Conservation (phyloP, 2,797 vertebrate species). For the Furcifer pardalis region DNA sequence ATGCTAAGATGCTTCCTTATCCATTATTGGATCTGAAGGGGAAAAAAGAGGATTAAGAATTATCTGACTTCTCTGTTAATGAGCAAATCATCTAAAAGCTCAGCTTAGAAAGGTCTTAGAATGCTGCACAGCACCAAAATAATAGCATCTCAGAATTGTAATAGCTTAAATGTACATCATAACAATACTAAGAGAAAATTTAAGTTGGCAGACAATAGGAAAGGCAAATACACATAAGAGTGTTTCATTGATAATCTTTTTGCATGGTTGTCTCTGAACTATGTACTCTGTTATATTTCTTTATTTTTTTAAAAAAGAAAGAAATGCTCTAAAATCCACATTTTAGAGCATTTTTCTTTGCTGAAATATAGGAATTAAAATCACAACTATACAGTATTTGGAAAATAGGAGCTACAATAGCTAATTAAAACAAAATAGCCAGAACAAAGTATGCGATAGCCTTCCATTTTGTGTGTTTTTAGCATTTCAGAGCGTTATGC, state of each 20-base stretch:
- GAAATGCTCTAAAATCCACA: slow-evolving; percentile 67
- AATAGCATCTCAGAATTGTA: slow-evolving; percentile 71
- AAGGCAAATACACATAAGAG: slow-evolving; percentile 52
- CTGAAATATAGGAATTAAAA: slow-evolving; percentile 28
- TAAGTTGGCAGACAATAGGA: slow-evolving; percentile 55
- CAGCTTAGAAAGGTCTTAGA: slow-evolving; percentile 74
- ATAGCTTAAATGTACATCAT: slow-evolving; percentile 52
- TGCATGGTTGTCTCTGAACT: slow-evolving; percentile 38
- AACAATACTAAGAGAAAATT: slow-evolving; percentile 52
- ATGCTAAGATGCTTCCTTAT: slow-evolving; percentile 89
- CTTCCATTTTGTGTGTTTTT: slow-evolving; percentile 30
- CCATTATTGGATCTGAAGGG: slow-evolving; percentile 93
- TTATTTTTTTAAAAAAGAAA: slow-evolving; percentile 59
- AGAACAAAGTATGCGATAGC: slow-evolving; percentile 37
- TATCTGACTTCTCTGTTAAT: slow-evolving; percentile 93
- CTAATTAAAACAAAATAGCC: slow-evolving; percentile 34
- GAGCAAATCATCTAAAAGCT: slow-evolving; percentile 92
- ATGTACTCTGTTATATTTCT: slow-evolving; percentile 47
- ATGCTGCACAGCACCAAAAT: slow-evolving; percentile 71
- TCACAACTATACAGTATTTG: slow-evolving; percentile 64
- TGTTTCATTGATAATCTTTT: slow-evolving; percentile 43
- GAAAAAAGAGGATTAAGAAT: slow-evolving; percentile 95
- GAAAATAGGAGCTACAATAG: slow-evolving; percentile 31
- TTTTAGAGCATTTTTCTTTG: slow-evolving; percentile 58
- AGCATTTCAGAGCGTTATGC: slow-evolving; percentile 57